phyloP scores from a whole-genome alignment of 2,113 vertebrate genomes.

The Capreolus pygargus region DNA sequence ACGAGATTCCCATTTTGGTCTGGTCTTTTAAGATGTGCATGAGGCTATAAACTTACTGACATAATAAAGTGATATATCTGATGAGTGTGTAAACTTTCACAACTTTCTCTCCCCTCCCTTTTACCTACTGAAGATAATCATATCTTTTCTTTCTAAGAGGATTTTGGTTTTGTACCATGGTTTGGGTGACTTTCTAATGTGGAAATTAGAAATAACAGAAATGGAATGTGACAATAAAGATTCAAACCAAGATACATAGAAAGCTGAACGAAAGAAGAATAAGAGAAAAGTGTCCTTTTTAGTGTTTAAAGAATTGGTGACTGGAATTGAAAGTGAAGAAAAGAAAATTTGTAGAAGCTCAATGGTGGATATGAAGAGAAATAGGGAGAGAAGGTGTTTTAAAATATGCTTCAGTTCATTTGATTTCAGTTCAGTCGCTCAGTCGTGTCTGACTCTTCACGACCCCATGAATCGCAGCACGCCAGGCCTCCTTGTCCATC shows the following conservation, averaged over 20 bases:
- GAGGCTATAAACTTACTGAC: neutral
- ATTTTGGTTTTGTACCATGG: neutral
- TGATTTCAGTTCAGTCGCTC: too few species aligned
- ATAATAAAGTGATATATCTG: neutral
- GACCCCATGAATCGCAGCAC: too few species aligned
- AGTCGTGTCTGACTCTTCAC: too few species aligned
- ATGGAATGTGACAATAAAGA: neutral
- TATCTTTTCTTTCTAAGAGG: neutral
- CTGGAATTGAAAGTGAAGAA: neutral
- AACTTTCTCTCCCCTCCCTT: neutral
- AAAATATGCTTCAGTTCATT: neutral
- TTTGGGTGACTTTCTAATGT: neutral
- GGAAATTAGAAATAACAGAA: neutral
- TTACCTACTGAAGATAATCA: neutral
- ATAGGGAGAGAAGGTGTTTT: neutral
- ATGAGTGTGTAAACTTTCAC: neutral
- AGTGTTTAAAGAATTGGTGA: neutral
- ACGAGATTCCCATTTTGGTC: neutral
- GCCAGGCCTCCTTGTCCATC: too few species aligned
- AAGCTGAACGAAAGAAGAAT: neutral
- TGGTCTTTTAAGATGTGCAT: neutral
- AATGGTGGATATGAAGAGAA: neutral
- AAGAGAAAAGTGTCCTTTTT: neutral
- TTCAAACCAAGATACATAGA: neutral
- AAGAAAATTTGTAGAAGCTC: neutral